phyloP scores from a whole-genome alignment of 2,113 vertebrate genomes.

The Fulmarus glacialis region DNA sequence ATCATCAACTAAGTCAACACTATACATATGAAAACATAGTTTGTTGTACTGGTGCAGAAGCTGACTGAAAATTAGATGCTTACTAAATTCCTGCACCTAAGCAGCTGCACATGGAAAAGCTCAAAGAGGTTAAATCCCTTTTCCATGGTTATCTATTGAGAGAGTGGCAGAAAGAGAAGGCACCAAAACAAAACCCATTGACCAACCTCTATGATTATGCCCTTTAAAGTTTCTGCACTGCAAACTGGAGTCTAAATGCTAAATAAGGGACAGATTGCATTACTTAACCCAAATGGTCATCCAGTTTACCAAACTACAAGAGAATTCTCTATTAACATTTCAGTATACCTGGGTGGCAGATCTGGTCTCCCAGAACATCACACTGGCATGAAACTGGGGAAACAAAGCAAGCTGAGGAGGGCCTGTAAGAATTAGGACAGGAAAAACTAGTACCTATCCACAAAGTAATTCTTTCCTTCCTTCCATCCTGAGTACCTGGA shows the following conservation, averaged over 20 bases:
- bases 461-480: not conserved
- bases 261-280: not conserved
- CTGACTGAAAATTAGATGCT: not conserved
- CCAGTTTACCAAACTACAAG: not conserved
- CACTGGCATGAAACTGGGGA: not conserved
- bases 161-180: not conserved
- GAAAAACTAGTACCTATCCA: not conserved
- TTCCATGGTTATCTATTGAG: not conserved
- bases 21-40: accelerated
- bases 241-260: not conserved
- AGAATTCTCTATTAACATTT: not conserved
- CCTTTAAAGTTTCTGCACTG: not conserved
- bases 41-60: not conserved
- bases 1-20: not conserved
- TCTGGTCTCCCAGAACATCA: not conserved
- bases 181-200: not conserved
- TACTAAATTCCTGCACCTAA: not conserved
- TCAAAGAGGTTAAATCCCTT: not conserved
- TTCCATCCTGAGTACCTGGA: not conserved
- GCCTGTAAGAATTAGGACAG: not conserved
- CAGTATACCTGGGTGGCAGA: not conserved
- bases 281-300: not conserved
- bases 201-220: not conserved
- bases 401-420: not conserved
- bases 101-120: not conserved